phyloP scores from a whole-genome alignment of 2,888 invertebrate genomes.

The Mamestra brassicae region DNA sequence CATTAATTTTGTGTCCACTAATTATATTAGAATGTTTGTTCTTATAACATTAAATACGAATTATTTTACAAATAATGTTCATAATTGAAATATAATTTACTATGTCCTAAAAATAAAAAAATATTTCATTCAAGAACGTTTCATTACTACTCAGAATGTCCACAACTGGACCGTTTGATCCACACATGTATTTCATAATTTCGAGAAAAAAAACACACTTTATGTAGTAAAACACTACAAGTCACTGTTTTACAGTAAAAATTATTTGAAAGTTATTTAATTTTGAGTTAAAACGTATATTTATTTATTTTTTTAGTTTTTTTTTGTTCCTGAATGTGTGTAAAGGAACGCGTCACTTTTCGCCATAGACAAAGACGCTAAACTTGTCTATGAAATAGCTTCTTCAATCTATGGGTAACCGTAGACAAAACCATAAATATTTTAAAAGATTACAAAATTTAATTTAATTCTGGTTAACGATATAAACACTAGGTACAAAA shows the following conservation, averaged over 20 bases:
- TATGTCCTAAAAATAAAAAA: conserved; percentile 88
- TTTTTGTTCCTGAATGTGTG: conserved; percentile 59
- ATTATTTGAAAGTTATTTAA: not conserved
- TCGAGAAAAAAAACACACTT: conserved; percentile 16
- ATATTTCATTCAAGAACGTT: conserved; percentile 88
- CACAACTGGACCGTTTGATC: conserved; percentile 38
- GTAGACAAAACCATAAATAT: conserved; percentile 47
- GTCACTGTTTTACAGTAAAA: conserved; percentile 29
- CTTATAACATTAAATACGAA: conserved; percentile 81
- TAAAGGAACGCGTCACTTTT: conserved; percentile 74
- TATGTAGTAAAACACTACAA: not conserved
- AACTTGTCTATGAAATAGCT: conserved; percentile 64
- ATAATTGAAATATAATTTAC: conserved; percentile 89
- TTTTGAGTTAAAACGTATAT: conserved; percentile 12
- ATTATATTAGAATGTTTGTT: conserved; percentile 76
- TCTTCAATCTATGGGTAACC: conserved; percentile 58
- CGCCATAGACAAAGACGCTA: conserved; percentile 79
- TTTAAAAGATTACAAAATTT: not conserved
- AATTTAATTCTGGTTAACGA: not conserved
- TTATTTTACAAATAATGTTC: conserved; percentile 87
- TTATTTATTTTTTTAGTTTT: conserved; percentile 51
- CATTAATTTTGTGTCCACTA: conserved; percentile 84
- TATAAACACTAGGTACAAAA: not conserved
- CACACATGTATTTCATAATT: conserved; percentile 43
- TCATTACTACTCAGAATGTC: conserved; percentile 76